Percentiles rank a stretch among this genome's conserved stretches.
phyloP scores from a whole-genome alignment of 2,888 invertebrate species.

The Thymelicus sylvestris region DNA sequence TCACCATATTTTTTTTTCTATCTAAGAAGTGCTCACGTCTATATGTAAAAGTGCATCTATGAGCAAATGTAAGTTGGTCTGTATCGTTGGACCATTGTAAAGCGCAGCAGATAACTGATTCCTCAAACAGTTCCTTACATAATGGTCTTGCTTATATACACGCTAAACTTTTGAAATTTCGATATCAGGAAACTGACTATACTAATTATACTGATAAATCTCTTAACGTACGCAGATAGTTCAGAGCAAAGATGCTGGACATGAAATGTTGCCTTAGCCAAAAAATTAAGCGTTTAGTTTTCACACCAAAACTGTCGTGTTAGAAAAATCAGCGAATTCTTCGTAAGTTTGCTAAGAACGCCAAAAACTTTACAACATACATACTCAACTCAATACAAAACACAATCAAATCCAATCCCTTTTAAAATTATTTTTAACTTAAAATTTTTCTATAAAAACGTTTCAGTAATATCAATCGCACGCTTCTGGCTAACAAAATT shows the following conservation, averaged over 20 bases:
- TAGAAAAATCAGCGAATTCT: slow-evolving; percentile 13
- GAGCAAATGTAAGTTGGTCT: slow-evolving; percentile 72
- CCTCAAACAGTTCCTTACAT: slow-evolving; percentile 28
- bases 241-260: slow-evolving; percentile 64
- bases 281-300: slow-evolving; percentile 64
- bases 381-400: slow-evolving; percentile 4
- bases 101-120: slow-evolving; percentile 54
- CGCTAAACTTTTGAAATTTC: slow-evolving; percentile 41
- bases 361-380: background rate
- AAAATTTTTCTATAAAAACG: slow-evolving; percentile 24
- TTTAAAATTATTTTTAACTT: slow-evolving; percentile 17
- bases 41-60: slow-evolving; percentile 72
- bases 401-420: slow-evolving; percentile 5
- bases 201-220: slow-evolving; percentile 49
- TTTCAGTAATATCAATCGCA: background rate
- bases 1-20: slow-evolving; percentile 55
- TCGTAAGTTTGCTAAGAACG: background rate
- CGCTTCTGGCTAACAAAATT: slow-evolving; percentile 6
- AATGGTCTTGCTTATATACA: slow-evolving; percentile 43
- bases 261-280: slow-evolving; percentile 56
- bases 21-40: slow-evolving; percentile 73
- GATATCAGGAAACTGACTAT: slow-evolving; percentile 45
- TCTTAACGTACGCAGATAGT: slow-evolving; percentile 43
- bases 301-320: slow-evolving; percentile 53
- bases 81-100: slow-evolving; percentile 69